Evolutionary conservation across 2,888 invertebrate genomes (phyloP).

Genomic region (Crossocerus cetratus): DNA sequence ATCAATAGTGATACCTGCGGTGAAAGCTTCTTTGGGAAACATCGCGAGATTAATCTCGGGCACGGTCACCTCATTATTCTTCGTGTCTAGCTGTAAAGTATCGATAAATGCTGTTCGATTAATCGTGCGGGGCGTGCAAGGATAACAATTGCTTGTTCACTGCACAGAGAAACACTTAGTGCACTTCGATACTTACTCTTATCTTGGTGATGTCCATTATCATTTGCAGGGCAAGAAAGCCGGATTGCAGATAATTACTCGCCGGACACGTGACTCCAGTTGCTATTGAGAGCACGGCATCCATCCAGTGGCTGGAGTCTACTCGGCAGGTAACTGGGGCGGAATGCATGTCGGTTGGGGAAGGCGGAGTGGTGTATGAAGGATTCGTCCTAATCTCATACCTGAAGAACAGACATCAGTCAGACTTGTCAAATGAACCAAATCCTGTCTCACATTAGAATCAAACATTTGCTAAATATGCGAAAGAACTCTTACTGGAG

Average conservation of each 20-base stretch:
- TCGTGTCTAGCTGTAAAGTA: conserved; percentile 80
- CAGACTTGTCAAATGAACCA: background rate
- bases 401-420: conserved; percentile 71
- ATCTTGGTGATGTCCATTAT: conserved; percentile 86
- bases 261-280: conserved; percentile 86
- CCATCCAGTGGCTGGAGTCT: conserved; percentile 80
- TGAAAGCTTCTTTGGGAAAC: conserved; percentile 86
- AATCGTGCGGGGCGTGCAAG: background rate
- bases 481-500: conserved; percentile 78
- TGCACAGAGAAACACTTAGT: background rate
- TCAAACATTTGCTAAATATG: background rate
- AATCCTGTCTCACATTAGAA: too few relatives aligned
- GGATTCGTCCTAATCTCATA: conserved; percentile 88
- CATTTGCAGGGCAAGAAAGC: conserved; percentile 86
- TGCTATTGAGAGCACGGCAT: conserved; percentile 83
- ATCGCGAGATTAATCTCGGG: conserved; percentile 83
- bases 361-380: conserved; percentile 82
- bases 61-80: conserved; percentile 79
- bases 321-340: conserved; percentile 85
- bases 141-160: background rate
- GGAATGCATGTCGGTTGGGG: conserved; percentile 82
- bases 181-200: conserved; percentile 77
- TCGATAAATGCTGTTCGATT: background rate
- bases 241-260: conserved; percentile 86
- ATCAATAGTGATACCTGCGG: conserved; percentile 76